These are phyloP conservation scores for Lepisosteus osseus DNA, from an alignment of 2,113 vertebrate species.

Conservation along the genomic window DNA sequence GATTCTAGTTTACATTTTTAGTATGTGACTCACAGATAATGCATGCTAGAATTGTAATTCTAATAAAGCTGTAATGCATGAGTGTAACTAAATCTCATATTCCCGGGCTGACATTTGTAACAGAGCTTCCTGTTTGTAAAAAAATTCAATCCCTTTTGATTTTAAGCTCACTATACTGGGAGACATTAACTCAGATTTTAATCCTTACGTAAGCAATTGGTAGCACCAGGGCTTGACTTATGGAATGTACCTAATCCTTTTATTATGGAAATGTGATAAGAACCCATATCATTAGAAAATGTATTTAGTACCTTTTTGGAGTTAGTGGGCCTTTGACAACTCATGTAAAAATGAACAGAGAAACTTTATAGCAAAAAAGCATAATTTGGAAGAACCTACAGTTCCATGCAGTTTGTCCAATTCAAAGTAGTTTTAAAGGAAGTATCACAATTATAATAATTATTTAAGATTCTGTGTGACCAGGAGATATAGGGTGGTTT, in stretches of 20 bases:
- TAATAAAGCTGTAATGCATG: conserved; percentile 5
- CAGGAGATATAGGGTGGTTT: too few species aligned
- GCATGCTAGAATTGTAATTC: conserved; percentile 5
- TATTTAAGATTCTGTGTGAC: too few species aligned
- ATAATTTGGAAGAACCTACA: neutral
- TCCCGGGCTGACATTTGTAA: conserved; percentile 10
- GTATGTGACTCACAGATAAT: conserved; percentile 16
- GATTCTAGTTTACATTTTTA: conserved; percentile 13
- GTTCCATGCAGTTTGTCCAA: too few species aligned
- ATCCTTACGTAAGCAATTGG: conserved; percentile 53
- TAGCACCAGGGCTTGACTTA: conserved; percentile 54
- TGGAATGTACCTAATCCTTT: conserved; percentile 57
- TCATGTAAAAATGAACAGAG: neutral
- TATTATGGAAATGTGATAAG: conserved; percentile 52
- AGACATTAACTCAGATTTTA: conserved; percentile 44
- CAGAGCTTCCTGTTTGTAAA: conserved; percentile 27
- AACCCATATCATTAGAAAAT: conserved; percentile 39
- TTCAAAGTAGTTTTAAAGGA: too few species aligned
- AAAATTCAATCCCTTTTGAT: conserved; percentile 44
- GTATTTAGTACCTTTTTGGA: conserved; percentile 40
- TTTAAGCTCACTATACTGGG: conserved; percentile 49
- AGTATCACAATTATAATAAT: too few species aligned
- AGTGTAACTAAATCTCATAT: conserved; percentile 11
- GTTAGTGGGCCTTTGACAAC: neutral
- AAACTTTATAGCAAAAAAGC: neutral